Evolutionary conservation across 2,888 invertebrate genomes (phyloP).

Genomic region (Macrostomum cliftonense): DNA sequence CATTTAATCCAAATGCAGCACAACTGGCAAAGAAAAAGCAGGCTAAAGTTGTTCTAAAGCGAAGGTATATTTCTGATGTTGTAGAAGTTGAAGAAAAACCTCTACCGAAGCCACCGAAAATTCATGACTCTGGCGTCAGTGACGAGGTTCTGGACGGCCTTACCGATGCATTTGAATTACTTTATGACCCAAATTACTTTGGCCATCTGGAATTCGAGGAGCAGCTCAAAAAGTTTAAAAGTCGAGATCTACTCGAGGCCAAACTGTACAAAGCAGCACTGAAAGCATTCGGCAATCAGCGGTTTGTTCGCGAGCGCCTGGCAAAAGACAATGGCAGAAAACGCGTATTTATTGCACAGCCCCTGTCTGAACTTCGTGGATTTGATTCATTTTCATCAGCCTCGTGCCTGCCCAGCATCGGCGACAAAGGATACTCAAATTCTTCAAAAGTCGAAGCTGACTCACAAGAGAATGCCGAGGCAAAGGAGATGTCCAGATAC

Average conservation of each 20-base stretch:
- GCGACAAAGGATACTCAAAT: no score
- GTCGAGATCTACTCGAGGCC: constrained; percentile 22
- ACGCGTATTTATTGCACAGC: background rate
- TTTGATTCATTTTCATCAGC: background rate
- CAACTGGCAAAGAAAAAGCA: no score
- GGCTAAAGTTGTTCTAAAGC: no score
- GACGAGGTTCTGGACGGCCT: constrained; percentile 13
- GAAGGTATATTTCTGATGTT: no score
- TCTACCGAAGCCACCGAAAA: background rate
- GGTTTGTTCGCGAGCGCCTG: background rate
- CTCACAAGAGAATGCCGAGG: no score
- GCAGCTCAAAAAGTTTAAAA: constrained; percentile 22
- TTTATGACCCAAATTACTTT: constrained; percentile 27
- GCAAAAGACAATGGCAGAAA: constrained; percentile 4
- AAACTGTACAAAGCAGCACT: constrained; percentile 29
- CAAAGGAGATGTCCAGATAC: no score
- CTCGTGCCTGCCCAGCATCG: no score
- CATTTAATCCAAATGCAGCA: no score
- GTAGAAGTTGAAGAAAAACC: no score
- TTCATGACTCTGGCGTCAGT: background rate
- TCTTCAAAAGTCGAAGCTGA: no score
- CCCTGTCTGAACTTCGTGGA: background rate
- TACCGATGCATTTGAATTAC: constrained; percentile 19
- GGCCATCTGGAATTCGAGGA: constrained; percentile 27
- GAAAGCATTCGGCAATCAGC: constrained; percentile 24